A percentile compares a stretch with the other conserved stretches of the same genome.
phyloP scores from a whole-genome alignment of 2,888 invertebrate genomes.

The Carterocephalus palaemon region DNA sequence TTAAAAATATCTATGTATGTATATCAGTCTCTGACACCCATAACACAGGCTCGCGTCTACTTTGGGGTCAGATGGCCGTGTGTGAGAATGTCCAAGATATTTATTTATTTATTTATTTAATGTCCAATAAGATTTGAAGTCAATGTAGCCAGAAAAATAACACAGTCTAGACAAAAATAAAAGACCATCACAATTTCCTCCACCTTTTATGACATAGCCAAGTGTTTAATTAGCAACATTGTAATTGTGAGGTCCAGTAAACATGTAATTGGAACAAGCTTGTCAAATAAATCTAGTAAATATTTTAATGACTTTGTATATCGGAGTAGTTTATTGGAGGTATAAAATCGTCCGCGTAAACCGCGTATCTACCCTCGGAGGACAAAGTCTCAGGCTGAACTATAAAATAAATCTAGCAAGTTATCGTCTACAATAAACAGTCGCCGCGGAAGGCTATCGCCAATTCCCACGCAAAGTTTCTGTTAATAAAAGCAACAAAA shows the following conservation, averaged over 20 bases:
- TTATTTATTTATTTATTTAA: no score
- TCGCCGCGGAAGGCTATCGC: conserved; percentile 73
- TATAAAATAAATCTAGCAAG: conserved; percentile 77
- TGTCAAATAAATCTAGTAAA: conserved; percentile 75
- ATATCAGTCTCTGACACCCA: no score
- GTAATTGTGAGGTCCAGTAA: conserved; percentile 58
- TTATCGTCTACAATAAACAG: conserved; percentile 75
- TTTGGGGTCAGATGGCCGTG: no score
- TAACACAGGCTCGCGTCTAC: no score
- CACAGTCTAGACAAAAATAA: conserved; percentile 13
- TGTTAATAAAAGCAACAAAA: conserved; percentile 79
- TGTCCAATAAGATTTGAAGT: no score
- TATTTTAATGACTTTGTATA: conserved; percentile 71
- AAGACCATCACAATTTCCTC: conserved; percentile 6
- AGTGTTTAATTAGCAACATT: conserved; percentile 67
- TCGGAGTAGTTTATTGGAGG: conserved; percentile 69
- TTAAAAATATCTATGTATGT: no score
- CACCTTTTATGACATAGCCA: conserved; percentile 14
- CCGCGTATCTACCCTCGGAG: conserved; percentile 55
- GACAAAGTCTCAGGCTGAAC: conserved; percentile 66
- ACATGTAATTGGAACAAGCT: conserved; percentile 65
- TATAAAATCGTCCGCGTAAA: conserved; percentile 61
- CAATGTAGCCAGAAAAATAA: no score
- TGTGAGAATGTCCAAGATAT: no score
- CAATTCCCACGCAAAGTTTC: conserved; percentile 78